Evolutionary conservation across 2,113 vertebrate species (phyloP), one percentile per base, ranked within the genome.

Genomic region (Sturnus vulgaris): DNA sequence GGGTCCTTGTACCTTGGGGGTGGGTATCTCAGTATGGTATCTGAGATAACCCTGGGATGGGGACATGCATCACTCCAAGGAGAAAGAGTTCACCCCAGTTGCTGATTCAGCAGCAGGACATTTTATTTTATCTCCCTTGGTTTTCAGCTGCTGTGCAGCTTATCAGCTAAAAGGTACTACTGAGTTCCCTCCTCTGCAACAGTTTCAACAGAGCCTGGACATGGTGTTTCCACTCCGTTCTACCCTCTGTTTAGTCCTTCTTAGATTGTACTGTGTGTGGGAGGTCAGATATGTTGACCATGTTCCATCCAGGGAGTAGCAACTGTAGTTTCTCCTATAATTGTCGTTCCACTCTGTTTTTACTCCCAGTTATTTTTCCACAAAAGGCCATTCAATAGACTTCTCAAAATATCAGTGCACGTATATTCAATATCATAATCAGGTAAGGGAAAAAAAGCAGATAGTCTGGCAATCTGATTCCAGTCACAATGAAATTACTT

Each of bases 11-110:
- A 33, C 24, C 27, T 52, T 44, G 17, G 28, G 15, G 8, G 3
- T 59, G 19, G 4, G 7, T 39, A 73, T 66, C 52, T 82, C 37
- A 44, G 31, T 23, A 22, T 20, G 13, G 15, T 23, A 44, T 33
- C 42, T 65, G 60, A 66, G 27, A 59, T 39, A 39, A 66, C 15
- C 27, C 39, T 28, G 28, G 22, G 4, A 24, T 59, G 15, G 19
- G 10, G 19, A 39, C 33, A 46, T 7, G 15, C 11, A n/a, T n/a
- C 17, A 13, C 19, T 73, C 15, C 33, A 66, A 59, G 12, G 15
- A 14, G 3, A 66, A 7, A 17, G 23, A 66, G 44, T 66, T 46
- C 20, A 39, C 9, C 19, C 46, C 0, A 0, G 15, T 4, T 39
- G 9, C 52, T 88, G 52, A 53, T 46, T 59, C 33, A 88, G 24